Conservation (phyloP, 1,140 invertebrate genomes). For the Eubasilissa regina region DNA sequence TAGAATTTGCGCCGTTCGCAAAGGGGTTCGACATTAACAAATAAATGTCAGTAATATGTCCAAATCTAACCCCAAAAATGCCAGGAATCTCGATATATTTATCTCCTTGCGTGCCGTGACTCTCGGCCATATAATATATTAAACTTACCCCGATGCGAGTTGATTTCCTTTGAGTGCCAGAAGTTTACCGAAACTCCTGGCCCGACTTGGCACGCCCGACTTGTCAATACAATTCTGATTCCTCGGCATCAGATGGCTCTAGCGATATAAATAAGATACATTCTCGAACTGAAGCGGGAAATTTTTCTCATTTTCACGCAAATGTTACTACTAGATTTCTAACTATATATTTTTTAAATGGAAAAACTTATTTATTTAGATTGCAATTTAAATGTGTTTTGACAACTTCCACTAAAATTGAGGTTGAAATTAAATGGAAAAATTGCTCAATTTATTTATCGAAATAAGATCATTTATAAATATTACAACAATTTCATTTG, state of each 20-base stretch:
- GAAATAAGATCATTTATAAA: too few relatives aligned
- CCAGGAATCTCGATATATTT: background rate
- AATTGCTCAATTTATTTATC: too few relatives aligned
- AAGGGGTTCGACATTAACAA: background rate
- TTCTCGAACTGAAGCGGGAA: background rate
- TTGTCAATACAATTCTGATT: constrained; percentile 14
- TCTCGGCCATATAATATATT: background rate
- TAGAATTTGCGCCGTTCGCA: too few relatives aligned
- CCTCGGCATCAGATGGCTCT: background rate
- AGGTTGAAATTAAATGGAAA: too few relatives aligned
- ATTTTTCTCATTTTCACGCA: background rate
- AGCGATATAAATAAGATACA: background rate
- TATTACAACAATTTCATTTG: too few relatives aligned
- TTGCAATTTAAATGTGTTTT: too few relatives aligned
- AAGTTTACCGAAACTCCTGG: background rate
- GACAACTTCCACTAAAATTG: too few relatives aligned
- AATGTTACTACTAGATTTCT: background rate
- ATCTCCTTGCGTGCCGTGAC: constrained; percentile 6
- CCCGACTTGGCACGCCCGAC: background rate
- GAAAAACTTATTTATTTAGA: too few relatives aligned
- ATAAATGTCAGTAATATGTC: background rate
- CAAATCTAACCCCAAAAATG: background rate
- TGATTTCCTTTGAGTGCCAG: constrained; percentile 17
- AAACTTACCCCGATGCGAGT: background rate
- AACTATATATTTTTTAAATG: too few relatives aligned